Conservation (phyloP, 2,888 invertebrate genomes). For the Heliconius charithonia region DNA sequence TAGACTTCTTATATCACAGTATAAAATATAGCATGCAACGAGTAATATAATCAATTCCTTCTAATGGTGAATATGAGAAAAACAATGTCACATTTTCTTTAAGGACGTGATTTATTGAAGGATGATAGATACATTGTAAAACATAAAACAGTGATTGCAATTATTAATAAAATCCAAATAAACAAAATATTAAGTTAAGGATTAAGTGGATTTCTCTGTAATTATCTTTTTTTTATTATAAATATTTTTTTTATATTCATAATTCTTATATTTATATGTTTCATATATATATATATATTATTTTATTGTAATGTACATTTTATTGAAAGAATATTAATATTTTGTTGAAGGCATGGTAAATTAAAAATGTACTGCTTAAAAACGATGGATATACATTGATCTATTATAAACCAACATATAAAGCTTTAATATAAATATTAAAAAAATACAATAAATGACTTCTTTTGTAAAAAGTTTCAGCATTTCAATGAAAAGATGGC, state of each 20-base stretch:
- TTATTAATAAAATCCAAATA: background rate
- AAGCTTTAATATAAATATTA: background rate
- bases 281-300: background rate
- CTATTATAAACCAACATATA: background rate
- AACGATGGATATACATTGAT: background rate
- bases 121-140: background rate
- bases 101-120: background rate
- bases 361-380: background rate
- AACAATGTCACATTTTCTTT: background rate
- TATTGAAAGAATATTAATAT: background rate
- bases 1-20: constrained; percentile 8
- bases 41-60: background rate
- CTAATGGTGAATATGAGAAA: background rate
- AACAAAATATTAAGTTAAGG: background rate
- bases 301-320: too few relatives aligned
- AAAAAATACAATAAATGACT: background rate
- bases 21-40: constrained; percentile 4
- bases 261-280: background rate
- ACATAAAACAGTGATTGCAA: background rate
- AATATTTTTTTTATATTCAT: too few relatives aligned
- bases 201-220: background rate
- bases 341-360: background rate
- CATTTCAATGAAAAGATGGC: background rate
- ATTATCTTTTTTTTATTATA: background rate
- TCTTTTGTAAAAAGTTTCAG: background rate